Evolutionary conservation across 1,140 invertebrate genomes (phyloP).

Genomic region (roundworm (Caenorhabditis elegans)): WBcel235 BX284605.5:9097001-9097500

Average conservation of each 20-base stretch:
- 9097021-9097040: not conserved
- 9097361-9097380: not conserved
- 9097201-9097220: conserved; percentile 16
- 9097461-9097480: not conserved
- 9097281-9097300: not conserved
- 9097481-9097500: not conserved
- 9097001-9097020: not conserved
- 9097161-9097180: not conserved
- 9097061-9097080: not conserved
- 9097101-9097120: conserved; percentile 14
- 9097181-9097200: not conserved
- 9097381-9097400: not conserved
- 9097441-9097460: not conserved
- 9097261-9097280: no score
- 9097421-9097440: not conserved
- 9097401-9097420: not conserved
- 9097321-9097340: not conserved
- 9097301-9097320: conserved; percentile 27
- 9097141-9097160: not conserved
- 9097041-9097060: not conserved
- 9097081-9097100: not conserved
- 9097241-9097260: not conserved
- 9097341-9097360: not conserved
- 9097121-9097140: not conserved
- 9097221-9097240: not conserved